Percentiles rank a stretch among this genome's conserved stretches.
These are phyloP conservation scores for Malurus cyaneus DNA, from an alignment of 2,113 vertebrate species.

Conservation along the genomic window DNA sequence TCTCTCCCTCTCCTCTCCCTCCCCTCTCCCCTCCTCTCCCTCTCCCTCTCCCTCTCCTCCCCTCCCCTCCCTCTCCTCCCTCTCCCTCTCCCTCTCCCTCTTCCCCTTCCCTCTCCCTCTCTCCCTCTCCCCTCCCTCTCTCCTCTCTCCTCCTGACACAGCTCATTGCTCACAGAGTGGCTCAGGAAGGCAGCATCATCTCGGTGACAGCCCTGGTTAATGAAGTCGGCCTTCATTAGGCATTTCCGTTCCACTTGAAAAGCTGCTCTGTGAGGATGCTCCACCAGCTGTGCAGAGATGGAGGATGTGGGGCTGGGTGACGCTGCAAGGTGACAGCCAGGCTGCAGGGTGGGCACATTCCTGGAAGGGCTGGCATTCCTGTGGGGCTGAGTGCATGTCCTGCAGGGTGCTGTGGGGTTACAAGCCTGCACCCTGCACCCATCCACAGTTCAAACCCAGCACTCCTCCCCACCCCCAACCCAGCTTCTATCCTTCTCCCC, in stretches of 20 bases:
- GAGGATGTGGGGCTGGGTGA: background rate
- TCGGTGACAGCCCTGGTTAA: slow-evolving; percentile 37
- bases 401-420: background rate
- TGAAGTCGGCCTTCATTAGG: slow-evolving; percentile 51
- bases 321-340: background rate
- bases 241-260: slow-evolving; percentile 47
- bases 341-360: background rate
- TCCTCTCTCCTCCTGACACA: background rate
- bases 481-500: accelerated
- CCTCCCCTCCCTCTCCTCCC: no score
- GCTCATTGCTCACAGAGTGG: background rate
- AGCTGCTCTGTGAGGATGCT: slow-evolving; percentile 27
- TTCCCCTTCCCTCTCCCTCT: no score
- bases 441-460: accelerated
- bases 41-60: no score
- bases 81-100: no score
- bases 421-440: background rate
- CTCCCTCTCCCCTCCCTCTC: background rate
- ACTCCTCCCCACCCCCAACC: background rate
- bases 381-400: accelerated
- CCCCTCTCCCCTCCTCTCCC: no score
- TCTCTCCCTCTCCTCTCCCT: background rate
- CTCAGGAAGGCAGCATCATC: slow-evolving; percentile 61
- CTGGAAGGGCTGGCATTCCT: background rate
- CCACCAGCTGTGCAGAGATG: background rate